Evolutionary conservation across 1,140 invertebrate species (phyloP), one percentile per base, ranked within the genome.

Genomic region (Formica exsecta): DNA sequence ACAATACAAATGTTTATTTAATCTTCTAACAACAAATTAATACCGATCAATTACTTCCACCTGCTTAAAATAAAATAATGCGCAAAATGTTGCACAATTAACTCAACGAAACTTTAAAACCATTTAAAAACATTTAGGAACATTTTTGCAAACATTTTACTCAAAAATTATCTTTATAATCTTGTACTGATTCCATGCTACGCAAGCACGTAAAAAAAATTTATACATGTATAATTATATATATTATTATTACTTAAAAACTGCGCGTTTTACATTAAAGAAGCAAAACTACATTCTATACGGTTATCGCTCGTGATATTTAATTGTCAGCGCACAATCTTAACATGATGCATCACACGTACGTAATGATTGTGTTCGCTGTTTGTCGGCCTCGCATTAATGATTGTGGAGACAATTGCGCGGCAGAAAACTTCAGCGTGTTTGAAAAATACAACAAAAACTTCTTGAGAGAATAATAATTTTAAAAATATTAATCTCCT

Each of bases 251-350:
- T 44, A 44, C 11, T n/a, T 38, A 57, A 41, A 77, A 70, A 70
- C 8, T 29, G 22, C 16, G 51, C n/a, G n/a, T 41, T 38, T 51
- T 25, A 19, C 59, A 62, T 68, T 85, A 87, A 85, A 54, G 54
- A 85, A 65, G 19, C 36, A 36, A 51, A 64, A 54, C 71, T 41
- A 57, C 11, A 19, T 51, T 4, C 9, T 54, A 62, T 48, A 68
- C 29, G 8, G 29, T 51, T 61, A 48, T 74, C 59, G 4, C 19
- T 61, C 48, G 38, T 59, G 38, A 57, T 51, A 57, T 85, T 87
- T 87, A 87, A 87, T 87, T 87, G 81, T 85, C 36, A 29, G 22
- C 38, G 8, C 2, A 64, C 61, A 64, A 64, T 64, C 61, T 64
- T 29, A 64, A 32, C 29, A 32, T 64, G 9, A 29, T 64, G 59